A percentile compares a stretch with the other conserved stretches of the same genome.
These are phyloP conservation scores for Poicephalus gulielmi DNA, from an alignment of 2,113 vertebrate genomes.

Conservation along the genomic window DNA sequence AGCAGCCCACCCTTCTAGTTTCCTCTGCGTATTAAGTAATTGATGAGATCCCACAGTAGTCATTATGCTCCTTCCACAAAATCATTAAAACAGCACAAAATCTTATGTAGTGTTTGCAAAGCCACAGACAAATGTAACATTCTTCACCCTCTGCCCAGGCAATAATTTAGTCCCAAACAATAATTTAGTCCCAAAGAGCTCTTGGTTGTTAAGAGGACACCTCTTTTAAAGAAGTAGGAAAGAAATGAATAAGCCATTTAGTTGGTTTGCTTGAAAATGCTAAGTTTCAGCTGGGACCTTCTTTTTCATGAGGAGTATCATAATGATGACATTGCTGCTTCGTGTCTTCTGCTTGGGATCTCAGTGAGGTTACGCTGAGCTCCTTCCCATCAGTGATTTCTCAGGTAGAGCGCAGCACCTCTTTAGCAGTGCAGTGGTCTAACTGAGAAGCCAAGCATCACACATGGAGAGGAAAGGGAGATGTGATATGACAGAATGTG, in stretches of 20 bases:
- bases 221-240: background rate
- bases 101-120: background rate
- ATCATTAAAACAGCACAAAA: background rate
- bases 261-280: background rate
- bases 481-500: background rate
- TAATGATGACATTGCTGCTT: background rate
- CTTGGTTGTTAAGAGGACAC: background rate
- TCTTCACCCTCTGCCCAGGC: background rate
- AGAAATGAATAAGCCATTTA: background rate
- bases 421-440: background rate
- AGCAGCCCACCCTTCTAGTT: background rate
- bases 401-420: background rate
- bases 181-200: background rate
- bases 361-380: background rate
- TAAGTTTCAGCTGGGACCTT: background rate
- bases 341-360: background rate
- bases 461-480: background rate
- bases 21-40: slow-evolving; percentile 16
- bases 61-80: background rate
- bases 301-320: background rate
- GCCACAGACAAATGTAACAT: background rate
- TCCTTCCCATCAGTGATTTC: background rate
- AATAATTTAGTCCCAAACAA: background rate
- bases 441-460: background rate
- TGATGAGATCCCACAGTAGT: background rate